phyloP scores from a whole-genome alignment of 2,113 vertebrate genomes.

The Hemicordylus capensis region DNA sequence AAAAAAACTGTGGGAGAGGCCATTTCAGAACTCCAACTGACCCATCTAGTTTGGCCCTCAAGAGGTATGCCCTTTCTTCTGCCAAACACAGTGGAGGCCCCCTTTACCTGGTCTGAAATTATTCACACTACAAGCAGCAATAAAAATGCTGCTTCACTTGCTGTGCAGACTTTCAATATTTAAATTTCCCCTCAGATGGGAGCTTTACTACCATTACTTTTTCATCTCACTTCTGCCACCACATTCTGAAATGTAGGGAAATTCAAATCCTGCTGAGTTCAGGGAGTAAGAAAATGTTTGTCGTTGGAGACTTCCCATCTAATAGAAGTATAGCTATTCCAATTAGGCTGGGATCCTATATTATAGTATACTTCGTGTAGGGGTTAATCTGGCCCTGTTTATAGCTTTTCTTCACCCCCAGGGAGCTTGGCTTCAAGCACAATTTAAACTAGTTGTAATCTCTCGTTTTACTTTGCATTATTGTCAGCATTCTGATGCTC shows the following conservation, averaged over 20 bases:
- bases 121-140: background rate
- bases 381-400: background rate
- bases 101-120: background rate
- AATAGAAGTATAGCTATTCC: background rate
- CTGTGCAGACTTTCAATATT: background rate
- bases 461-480: conserved; percentile 3
- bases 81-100: background rate
- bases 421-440: background rate
- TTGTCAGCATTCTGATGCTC: conserved; percentile 9
- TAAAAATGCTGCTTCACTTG: background rate
- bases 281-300: background rate
- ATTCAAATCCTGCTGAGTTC: background rate
- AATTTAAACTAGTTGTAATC: conserved; percentile 8
- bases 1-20: background rate
- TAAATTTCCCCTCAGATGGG: background rate
- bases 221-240: background rate
- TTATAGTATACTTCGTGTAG: background rate
- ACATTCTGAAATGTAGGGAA: background rate
- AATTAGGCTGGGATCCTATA: background rate
- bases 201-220: background rate
- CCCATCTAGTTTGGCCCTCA: background rate
- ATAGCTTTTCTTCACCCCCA: background rate
- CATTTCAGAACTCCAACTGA: background rate
- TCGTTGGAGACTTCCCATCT: background rate
- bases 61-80: background rate